Conservation (phyloP, 2,888 invertebrate genomes). For the Acanthococcus lagerstroemiae region DNA sequence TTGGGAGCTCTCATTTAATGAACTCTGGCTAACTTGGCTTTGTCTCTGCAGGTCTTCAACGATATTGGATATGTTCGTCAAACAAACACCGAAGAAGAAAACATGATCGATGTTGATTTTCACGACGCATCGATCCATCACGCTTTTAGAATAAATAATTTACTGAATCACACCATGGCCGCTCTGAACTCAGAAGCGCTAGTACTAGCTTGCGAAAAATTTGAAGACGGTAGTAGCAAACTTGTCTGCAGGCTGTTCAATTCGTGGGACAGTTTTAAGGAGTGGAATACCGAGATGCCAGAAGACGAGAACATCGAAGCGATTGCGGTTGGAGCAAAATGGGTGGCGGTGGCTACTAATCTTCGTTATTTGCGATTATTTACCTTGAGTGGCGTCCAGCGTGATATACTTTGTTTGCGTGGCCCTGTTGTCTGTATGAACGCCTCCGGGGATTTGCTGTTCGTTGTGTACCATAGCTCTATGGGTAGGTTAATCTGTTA, state of each 20-base stretch:
- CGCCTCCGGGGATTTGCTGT: slow-evolving; percentile 51
- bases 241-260: slow-evolving; percentile 63
- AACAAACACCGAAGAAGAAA: slow-evolving; percentile 63
- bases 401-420: slow-evolving; percentile 60
- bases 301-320: slow-evolving; percentile 64
- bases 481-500: slow-evolving; percentile 40
- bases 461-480: slow-evolving; percentile 58
- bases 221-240: slow-evolving; percentile 56
- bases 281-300: slow-evolving; percentile 72
- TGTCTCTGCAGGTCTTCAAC: slow-evolving; percentile 64
- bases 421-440: slow-evolving; percentile 62
- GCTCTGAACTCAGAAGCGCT: slow-evolving; percentile 71
- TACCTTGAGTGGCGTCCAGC: slow-evolving; percentile 77
- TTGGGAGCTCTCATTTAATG: neutral
- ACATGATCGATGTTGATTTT: slow-evolving; percentile 87
- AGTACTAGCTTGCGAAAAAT: slow-evolving; percentile 55
- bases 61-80: slow-evolving; percentile 80
- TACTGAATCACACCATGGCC: slow-evolving; percentile 74
- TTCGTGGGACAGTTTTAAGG: slow-evolving; percentile 50
- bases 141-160: slow-evolving; percentile 79
- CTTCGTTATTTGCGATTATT: slow-evolving; percentile 69
- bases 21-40: slow-evolving; percentile 10
- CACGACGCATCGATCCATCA: slow-evolving; percentile 85
- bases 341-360: slow-evolving; percentile 70
- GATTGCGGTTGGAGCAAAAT: slow-evolving; percentile 56